Evolutionary conservation across 2,797 vertebrate species (phyloP), one percentile per base, ranked within the genome.

Genomic region (Manis crassicaudata): DNA sequence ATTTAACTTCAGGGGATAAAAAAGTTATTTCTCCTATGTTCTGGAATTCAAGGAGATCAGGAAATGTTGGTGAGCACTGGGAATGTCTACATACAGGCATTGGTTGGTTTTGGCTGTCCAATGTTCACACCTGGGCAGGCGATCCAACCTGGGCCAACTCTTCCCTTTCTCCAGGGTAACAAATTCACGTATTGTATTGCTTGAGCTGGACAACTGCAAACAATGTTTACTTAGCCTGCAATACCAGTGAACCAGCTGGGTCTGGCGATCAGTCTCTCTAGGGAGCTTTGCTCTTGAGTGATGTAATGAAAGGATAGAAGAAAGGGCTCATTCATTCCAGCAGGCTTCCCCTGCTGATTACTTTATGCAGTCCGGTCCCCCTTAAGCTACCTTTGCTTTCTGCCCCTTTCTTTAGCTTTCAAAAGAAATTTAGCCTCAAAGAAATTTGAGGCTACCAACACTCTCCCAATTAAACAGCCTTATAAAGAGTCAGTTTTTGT

Each of bases 171-270:
- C 56, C 17, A 43, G 52, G 8, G 62, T 37, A 32, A 32, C 7
- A 50, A 65, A 2, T 18, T 8, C 80, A 62, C 6, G 0, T 2
- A 67, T 50, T 20, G 0, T 2, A 67, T 50, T 20, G 54, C 37
- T 32, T 29, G 7, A 54, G 27, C 4, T 13, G 11, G 23, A 54
- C 37, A 63, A 27, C 54, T 35, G 63, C 50, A 37, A 88, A 68
- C 2, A 18, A 67, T 7, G 14, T 62, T 72, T 60, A 43, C 20
- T 73, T 46, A 62, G 25, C 67, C 63, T 85, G 60, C 2, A n/a
- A 40, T 25, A 54, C 13, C 58, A 90, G 27, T 12, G 43, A 58
- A 35, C 56, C 18, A 60, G 40, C 81, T 23, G 0, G 29, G 40
- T 54, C 29, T 91, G 72, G 43, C 67, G 63, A 54, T 46, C 32